Evolutionary conservation across 35 echinoderm and acorn worm species (phyloP).

Genomic region (Apostichopus japonicus): DNA sequence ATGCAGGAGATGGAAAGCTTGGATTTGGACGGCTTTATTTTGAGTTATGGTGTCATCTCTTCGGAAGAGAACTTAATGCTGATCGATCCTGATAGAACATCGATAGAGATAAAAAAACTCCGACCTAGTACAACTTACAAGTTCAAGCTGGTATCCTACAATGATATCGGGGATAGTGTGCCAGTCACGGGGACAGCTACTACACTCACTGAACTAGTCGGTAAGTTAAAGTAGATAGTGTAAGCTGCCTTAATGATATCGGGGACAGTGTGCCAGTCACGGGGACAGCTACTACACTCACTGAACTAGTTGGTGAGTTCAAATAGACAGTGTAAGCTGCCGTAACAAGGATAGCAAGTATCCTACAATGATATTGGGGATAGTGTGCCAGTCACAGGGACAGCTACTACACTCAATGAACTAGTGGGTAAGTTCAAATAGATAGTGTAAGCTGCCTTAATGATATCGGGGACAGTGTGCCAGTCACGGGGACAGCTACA

Average conservation of each 20-base stretch:
- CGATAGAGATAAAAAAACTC: not conserved
- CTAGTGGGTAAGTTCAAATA: not conserved
- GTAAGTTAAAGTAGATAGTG: not conserved
- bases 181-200: not conserved
- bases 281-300: not conserved
- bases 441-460: too few relatives aligned
- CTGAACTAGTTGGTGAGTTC: not conserved
- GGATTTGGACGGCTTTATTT: not conserved
- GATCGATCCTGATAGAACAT: not conserved
- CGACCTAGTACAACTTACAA: not conserved
- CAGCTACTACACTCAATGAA: conserved; percentile 2
- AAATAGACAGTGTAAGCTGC: too few relatives aligned
- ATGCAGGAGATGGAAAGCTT: not conserved
- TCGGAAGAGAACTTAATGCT: not conserved
- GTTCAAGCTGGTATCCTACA: not conserved
- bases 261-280: not conserved
- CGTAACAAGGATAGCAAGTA: too few relatives aligned
- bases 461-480: not conserved
- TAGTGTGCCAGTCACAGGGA: not conserved
- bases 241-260: too few relatives aligned
- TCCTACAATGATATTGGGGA: conserved; percentile 20
- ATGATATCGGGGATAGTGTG: conserved; percentile 9
- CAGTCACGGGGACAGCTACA: not conserved
- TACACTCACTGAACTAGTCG: conserved; percentile 12
- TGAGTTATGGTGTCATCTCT: not conserved